Base-by-base conservation (phyloP, 2,113 vertebrate genomes). In the Scomber japonicus region DNA sequence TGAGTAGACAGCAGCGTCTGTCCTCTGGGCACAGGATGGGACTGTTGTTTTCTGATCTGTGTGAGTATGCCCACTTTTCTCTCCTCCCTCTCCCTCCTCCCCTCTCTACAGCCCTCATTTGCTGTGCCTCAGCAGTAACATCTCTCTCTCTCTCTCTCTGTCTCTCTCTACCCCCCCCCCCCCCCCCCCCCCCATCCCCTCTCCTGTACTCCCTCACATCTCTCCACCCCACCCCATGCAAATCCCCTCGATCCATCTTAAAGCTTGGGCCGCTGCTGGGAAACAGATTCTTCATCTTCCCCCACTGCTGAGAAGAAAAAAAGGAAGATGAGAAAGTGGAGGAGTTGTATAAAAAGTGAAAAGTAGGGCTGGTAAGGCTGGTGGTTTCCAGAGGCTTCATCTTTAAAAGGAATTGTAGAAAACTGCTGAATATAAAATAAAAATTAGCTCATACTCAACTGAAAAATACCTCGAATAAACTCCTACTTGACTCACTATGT, bases 261-360 rank as follows among this genome's bases (percentile, higher is more conserved):
- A 87, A 89, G 84, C 90, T 80, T 3, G n/a, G 81, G 74, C 81
- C 31, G 78, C 91, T 90, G 89, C 91, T 84, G 85, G 82, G 88
- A 89, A 87, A 84, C 82, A 77, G 87, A 93, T 87, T 92, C 81
- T 89, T 91, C 88, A 92, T 91, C 87, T 85, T 88, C 71, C 80
- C 75, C 86, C 59, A 40, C 76, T 67, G 83, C 71, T 83, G 75
- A 78, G 68, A 57, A 15, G 10, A 44, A 75, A 61, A 80, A 84
- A 71, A 68, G 35, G 49, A 70, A 69, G 84, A 83, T 88, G 78
- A 88, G 61, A 69, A 80, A 70, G 80, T 70, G 53, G 81, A 81
- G 56, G 71, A 75, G 19, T 19, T 83, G 73, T 44, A 61, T 65
- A 78, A 71, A 75, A 86, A 84, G 74, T 70, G 62, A 72, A 87